Conservation (phyloP, 2,888 invertebrate genomes). For the Cantharis nigra region DNA sequence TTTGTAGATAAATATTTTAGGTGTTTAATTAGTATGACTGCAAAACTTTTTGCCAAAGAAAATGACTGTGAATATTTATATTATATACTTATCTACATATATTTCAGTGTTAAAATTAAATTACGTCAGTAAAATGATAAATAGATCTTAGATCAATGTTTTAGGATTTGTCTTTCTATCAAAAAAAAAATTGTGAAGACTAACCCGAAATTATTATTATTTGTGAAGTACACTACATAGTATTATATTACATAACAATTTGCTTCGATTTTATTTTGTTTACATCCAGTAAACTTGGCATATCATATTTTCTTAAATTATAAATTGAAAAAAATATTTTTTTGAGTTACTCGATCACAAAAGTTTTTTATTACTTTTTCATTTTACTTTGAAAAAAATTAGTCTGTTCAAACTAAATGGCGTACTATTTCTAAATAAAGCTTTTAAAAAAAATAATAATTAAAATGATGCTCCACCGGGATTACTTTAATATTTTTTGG, state of each 20-base stretch:
- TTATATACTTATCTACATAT: conserved; percentile 44
- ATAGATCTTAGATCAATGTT: conserved; percentile 46
- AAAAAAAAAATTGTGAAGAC: conserved; percentile 15
- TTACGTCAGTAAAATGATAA: conserved; percentile 37
- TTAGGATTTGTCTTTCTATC: conserved; percentile 35
- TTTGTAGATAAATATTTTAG: conserved; percentile 1
- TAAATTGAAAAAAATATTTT: neutral
- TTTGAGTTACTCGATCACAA: neutral
- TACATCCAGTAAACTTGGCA: neutral
- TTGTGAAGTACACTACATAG: neutral
- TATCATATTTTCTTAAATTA: neutral
- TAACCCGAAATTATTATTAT: conserved; percentile 10
- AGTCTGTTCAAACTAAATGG: too few relatives aligned
- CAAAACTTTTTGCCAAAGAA: conserved; percentile 53
- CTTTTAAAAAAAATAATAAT: too few relatives aligned
- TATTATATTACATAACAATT: neutral
- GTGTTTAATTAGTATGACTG: conserved; percentile 29
- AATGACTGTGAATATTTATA: conserved; percentile 55
- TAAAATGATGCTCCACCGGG: too few relatives aligned
- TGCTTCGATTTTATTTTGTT: neutral
- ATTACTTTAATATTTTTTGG: neutral
- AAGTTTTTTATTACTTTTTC: too few relatives aligned
- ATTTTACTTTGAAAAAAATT: neutral
- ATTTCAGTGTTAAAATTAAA: conserved; percentile 49
- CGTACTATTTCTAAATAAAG: too few relatives aligned